Conservation (phyloP, 2,888 invertebrate genomes). For the Drosophila subquinaria region DNA sequence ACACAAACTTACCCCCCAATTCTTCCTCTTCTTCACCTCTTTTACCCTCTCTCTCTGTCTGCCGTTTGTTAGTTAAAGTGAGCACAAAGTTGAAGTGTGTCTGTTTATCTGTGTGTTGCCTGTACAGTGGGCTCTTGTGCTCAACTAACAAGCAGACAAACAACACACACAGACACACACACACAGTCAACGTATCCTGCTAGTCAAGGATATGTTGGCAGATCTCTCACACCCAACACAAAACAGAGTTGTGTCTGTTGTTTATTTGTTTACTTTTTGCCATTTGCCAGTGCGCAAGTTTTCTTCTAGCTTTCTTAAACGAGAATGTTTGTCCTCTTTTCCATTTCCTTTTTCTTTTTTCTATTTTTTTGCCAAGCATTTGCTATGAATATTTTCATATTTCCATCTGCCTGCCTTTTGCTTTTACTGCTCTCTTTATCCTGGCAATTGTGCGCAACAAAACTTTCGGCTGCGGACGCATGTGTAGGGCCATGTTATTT, state of each 20-base stretch:
- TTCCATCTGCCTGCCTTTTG: constrained; percentile 51
- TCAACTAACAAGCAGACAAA: constrained; percentile 49
- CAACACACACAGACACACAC: constrained; percentile 13
- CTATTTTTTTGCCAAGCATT: constrained; percentile 22
- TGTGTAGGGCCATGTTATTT: constrained; percentile 75
- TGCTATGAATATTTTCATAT: constrained; percentile 77
- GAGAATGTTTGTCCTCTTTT: constrained; percentile 21
- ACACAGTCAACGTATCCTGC: constrained; percentile 16
- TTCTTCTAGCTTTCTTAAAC: constrained; percentile 50
- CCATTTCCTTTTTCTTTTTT: constrained; percentile 20
- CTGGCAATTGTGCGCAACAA: constrained; percentile 69
- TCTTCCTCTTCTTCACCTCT: background rate
- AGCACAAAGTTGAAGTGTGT: constrained; percentile 35
- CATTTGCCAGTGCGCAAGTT: constrained; percentile 69
- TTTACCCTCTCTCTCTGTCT: background rate
- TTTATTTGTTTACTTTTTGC: constrained; percentile 80
- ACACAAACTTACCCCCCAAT: background rate
- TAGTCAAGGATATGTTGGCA: constrained; percentile 45
- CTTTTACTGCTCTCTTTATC: constrained; percentile 48
- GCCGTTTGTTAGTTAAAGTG: constrained; percentile 33
- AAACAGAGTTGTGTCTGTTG: constrained; percentile 46
- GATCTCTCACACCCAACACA: constrained; percentile 18
- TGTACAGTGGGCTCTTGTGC: constrained; percentile 37
- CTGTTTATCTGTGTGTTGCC: constrained; percentile 32
- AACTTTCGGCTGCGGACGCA: constrained; percentile 71